These are phyloP conservation scores for Ursus arctos DNA, from an alignment of 2,113 vertebrate species.

Conservation along the genomic window DNA sequence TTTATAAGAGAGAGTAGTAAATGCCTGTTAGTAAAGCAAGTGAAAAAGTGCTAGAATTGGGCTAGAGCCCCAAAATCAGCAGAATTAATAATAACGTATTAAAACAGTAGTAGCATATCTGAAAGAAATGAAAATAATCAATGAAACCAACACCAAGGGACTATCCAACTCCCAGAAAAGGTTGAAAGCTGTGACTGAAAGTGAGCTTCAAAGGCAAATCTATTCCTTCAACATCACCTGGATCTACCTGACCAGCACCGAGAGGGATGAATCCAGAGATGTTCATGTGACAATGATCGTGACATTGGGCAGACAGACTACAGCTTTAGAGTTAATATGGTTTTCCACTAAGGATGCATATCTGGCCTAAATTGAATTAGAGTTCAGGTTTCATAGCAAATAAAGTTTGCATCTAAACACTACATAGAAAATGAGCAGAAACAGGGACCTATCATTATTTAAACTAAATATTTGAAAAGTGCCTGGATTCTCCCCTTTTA, in stretches of 20 bases:
- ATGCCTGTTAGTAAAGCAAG: not conserved
- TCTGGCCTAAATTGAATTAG: conserved; percentile 30
- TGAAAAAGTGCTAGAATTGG: not conserved
- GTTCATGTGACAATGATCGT: not conserved
- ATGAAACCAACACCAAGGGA: not conserved
- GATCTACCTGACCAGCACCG: not conserved
- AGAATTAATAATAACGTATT: not conserved
- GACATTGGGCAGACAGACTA: not conserved
- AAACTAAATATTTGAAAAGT: conserved; percentile 13
- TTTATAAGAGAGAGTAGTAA: not conserved
- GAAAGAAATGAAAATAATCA: not conserved
- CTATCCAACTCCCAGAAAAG: not conserved
- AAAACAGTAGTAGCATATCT: not conserved
- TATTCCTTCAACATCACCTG: not conserved
- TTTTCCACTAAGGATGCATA: not conserved
- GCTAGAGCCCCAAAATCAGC: not conserved
- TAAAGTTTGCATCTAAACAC: not conserved
- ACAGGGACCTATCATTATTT: not conserved
- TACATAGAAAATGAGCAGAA: conserved; percentile 47
- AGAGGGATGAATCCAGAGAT: not conserved
- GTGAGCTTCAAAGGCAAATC: not conserved
- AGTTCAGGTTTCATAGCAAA: not conserved
- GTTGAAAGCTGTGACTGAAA: not conserved
- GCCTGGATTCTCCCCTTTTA: not conserved
- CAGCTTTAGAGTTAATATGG: not conserved